Conservation (phyloP, 2,888 invertebrate species). For the Drosophila mulleri region DNA sequence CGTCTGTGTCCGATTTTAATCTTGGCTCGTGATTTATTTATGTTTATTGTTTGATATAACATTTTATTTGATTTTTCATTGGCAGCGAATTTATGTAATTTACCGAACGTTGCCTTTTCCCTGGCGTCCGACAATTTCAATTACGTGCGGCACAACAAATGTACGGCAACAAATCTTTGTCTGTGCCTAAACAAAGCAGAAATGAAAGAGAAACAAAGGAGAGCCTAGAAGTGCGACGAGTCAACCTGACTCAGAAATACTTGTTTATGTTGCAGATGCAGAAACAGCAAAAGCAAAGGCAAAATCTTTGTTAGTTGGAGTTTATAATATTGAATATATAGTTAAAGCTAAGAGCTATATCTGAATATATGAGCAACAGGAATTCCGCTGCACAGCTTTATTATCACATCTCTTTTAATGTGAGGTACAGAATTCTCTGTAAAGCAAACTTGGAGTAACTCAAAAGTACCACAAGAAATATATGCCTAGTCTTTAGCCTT, state of each 20-base stretch:
- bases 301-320: background rate
- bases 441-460: too few species aligned
- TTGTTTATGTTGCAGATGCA: background rate
- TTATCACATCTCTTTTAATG: too few species aligned
- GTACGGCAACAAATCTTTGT: constrained; percentile 65
- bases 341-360: too few species aligned
- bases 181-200: constrained; percentile 3
- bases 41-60: constrained; percentile 6
- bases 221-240: background rate
- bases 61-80: constrained; percentile 29
- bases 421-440: too few species aligned
- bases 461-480: too few species aligned
- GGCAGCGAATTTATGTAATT: constrained; percentile 1
- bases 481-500: background rate
- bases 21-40: constrained; percentile 11
- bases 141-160: constrained; percentile 67
- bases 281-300: background rate
- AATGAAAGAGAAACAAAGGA: background rate
- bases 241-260: background rate
- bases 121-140: constrained; percentile 55
- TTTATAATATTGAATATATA: too few species aligned
- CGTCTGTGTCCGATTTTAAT: background rate
- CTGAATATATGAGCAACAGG: too few species aligned
- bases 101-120: background rate
- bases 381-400: too few species aligned